Evolutionary conservation across 2,113 vertebrate species (phyloP).

Genomic region (Cephalopholis sonnerati): DNA sequence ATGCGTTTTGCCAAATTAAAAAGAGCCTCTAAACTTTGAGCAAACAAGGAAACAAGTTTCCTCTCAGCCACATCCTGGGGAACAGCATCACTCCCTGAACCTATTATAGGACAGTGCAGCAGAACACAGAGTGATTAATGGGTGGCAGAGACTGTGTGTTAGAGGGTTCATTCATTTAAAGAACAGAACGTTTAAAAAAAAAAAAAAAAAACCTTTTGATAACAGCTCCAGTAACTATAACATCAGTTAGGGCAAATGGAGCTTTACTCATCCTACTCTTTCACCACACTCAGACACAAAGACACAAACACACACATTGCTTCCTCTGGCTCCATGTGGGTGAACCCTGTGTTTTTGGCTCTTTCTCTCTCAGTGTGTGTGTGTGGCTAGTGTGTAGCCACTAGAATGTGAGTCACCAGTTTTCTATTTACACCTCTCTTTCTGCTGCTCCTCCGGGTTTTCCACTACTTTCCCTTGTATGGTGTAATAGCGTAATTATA

Average conservation of each 20-base stretch:
- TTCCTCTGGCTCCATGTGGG: conserved; percentile 76
- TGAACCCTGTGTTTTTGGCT: conserved; percentile 79
- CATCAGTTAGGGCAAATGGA: conserved; percentile 46
- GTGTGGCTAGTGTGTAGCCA: conserved; percentile 76
- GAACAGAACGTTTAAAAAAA: conserved; percentile 28
- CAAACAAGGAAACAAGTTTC: conserved; percentile 52
- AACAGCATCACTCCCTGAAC: conserved; percentile 48
- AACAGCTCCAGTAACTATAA: conserved; percentile 56
- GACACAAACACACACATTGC: conserved; percentile 69
- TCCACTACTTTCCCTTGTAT: conserved; percentile 77
- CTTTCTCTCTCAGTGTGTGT: conserved; percentile 52
- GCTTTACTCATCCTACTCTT: conserved; percentile 64
- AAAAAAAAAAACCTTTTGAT: conserved; percentile 53
- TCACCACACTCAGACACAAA: conserved; percentile 68
- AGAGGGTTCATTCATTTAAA: conserved; percentile 50
- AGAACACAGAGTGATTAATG: conserved; percentile 43
- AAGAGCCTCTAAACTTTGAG: conserved; percentile 38
- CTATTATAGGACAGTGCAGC: conserved; percentile 43
- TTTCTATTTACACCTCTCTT: conserved; percentile 82
- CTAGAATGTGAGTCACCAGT: conserved; percentile 78
- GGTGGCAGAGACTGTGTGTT: conserved; percentile 14
- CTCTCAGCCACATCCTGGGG: conserved; percentile 64
- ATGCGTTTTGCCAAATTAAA: conserved; percentile 40
- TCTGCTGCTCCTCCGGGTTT: conserved; percentile 76
- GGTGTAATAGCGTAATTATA: conserved; percentile 77